Evolutionary conservation across 2,113 vertebrate species (phyloP), one percentile per base, ranked within the genome.

Genomic region (Trichomycterus rosablanca): DNA sequence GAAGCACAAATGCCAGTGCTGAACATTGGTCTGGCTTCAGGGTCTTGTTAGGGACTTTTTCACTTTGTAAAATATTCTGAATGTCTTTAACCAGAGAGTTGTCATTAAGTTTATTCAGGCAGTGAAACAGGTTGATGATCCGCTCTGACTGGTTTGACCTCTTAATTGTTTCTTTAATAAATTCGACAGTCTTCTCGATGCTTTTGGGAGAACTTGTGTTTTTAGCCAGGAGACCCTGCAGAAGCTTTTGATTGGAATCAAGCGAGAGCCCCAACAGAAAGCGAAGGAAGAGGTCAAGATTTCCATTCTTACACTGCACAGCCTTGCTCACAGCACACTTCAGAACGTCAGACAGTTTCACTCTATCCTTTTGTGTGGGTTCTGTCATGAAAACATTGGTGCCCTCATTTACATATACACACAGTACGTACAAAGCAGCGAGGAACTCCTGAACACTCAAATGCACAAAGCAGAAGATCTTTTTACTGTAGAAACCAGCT

Each of bases 61-160:
- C 49, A 7, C 35, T 32, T 5, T 44, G 20, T 11, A 56, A 19
- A 9, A 15, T 46, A 5, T 3, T 39, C n/a, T 56, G 24, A 11
- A 65, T 55, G 8, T 65, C 62, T 15, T 23, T 20, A 1, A 18
- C 12, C 4, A 65, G 35, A 18, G 48, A 63, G 7, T 24, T 19
- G 37, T 63, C 48, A 4, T 50, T 50, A 2, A 50, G 9, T 14
- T 65, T 52, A 48, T 23, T 46, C 30, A 65, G n/a, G 32, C 62
- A 65, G 28, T 46, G 52, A 20, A 65, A 53, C 11, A 65, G 42
- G 19, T 65, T 65, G 18, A 65, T 65, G 14, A 19, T 22, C 5
- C 26, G 30, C 14, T 65, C 62, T 8, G 7, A 37, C 42, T 15
- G 24, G 22, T 39, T 10, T 28, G 5, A 20, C 12, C 4, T 32